These are phyloP conservation scores for Whitmania pigra DNA, from an alignment of 1,140 invertebrate species.

Conservation along the genomic window DNA sequence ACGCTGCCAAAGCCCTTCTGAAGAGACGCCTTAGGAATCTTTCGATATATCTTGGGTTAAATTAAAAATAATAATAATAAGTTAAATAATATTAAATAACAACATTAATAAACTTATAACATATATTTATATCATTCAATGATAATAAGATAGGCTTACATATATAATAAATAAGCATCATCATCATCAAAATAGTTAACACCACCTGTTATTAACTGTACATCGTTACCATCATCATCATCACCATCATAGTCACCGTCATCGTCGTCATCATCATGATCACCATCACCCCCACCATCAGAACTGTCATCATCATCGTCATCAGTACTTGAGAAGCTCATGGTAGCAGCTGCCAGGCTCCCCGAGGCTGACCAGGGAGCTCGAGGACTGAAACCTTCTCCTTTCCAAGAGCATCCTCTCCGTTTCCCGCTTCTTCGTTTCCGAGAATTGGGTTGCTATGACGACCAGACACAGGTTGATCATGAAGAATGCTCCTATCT, in stretches of 20 bases:
- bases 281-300: neutral
- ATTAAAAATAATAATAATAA: no score
- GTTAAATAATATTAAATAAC: neutral
- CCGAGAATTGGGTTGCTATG: slow-evolving; percentile 98
- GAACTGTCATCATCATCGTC: neutral
- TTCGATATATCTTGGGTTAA: no score
- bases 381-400: slow-evolving; percentile 74
- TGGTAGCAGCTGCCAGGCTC: slow-evolving; percentile 41
- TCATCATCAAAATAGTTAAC: no score
- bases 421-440: slow-evolving; percentile 98
- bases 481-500: slow-evolving; percentile 99
- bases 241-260: neutral
- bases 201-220: no score
- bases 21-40: no score
- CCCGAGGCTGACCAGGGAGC: slow-evolving; percentile 55
- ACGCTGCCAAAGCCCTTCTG: no score
- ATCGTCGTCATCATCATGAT: neutral
- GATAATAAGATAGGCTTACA: no score
- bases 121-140: no score
- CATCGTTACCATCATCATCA: neutral
- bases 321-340: slow-evolving; percentile 78
- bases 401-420: slow-evolving; percentile 92
- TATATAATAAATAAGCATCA: no score
- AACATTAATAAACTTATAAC: neutral
- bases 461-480: slow-evolving; percentile 99